Evolutionary conservation across 2,797 vertebrate genomes (phyloP), one percentile per base, ranked within the genome.

Genomic region (Sebastes umbrosus): DNA sequence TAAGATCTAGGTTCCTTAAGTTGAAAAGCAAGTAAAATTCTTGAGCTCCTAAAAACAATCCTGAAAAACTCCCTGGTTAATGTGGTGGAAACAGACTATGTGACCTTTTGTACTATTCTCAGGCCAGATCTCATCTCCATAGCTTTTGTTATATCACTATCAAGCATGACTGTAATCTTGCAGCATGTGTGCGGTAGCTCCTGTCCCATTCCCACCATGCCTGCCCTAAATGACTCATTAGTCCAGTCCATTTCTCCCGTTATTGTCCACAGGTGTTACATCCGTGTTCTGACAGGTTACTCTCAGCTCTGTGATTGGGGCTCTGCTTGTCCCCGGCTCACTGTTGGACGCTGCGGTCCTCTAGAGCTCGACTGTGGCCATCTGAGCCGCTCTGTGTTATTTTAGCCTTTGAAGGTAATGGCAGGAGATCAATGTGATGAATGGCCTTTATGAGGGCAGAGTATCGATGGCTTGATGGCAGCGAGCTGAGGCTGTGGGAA

Each of bases 351-450:
- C 74, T 67, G 54, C 34, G 58, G 73, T 84, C 85, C 83, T 83
- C 79, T 14, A 70, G 75, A 87, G 78, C 60, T 34, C 80, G 84
- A 82, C 75, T 52, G 68, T 77, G 83, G 73, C 87, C 83, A 85
- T 89, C 87, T 75, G 83, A 90, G 84, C 88, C 67, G 57, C 80
- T 77, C 84, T 78, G 77, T 93, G 90, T 93, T 94, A 88, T 94
- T 94, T 93, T 92, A 90, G 88, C 89, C 82, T 88, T 88, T 91
- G 88, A 91, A 84, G 86, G 87, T 93, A 95, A 93, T 92, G 91
- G 84, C 88, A 90, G 91, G 84, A 89, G 88, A 94, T 95, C 92
- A 90, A 94, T 95, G 87, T 94, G 93, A 94, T 93, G 93, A 91
- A 93, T 93, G 92, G 90, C 85, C 88, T 92, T 93, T 90, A 93